Conservation (phyloP, 2,888 invertebrate species). For the Dynastes maya region DNA sequence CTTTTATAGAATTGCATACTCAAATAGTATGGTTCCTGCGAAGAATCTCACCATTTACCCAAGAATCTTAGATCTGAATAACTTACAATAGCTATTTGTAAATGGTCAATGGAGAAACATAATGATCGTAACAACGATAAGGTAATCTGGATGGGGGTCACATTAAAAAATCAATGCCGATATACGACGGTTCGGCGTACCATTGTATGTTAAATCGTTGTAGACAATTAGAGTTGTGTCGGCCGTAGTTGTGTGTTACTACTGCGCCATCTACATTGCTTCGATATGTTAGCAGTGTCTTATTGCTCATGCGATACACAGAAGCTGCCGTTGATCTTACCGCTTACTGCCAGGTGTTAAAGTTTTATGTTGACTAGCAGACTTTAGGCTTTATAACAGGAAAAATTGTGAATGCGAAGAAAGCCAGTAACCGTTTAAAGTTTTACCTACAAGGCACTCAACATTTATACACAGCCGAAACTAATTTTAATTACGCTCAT, state of each 20-base stretch:
- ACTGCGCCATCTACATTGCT: constrained; percentile 54
- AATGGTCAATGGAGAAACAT: constrained; percentile 64
- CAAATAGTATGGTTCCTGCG: constrained; percentile 52
- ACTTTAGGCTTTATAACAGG: not conserved
- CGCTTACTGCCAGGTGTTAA: constrained; percentile 34
- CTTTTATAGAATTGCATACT: not conserved
- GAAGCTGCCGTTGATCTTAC: constrained; percentile 31
- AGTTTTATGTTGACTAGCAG: constrained; percentile 10
- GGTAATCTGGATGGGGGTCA: constrained; percentile 66
- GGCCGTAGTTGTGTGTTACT: constrained; percentile 55
- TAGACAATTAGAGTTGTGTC: constrained; percentile 66
- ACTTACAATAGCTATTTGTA: constrained; percentile 68
- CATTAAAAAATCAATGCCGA: constrained; percentile 69
- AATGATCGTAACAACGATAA: constrained; percentile 67
- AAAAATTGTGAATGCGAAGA: not conserved
- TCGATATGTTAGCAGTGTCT: constrained; percentile 57
- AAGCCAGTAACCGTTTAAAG: not conserved
- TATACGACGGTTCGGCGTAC: constrained; percentile 63
- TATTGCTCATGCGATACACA: constrained; percentile 42
- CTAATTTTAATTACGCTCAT: too few species aligned
- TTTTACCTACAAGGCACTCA: not conserved
- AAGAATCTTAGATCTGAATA: constrained; percentile 59
- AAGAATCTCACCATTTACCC: constrained; percentile 54
- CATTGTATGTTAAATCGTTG: constrained; percentile 68
- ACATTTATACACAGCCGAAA: too few species aligned